A percentile compares a stretch with the other conserved stretches of the same genome.
Conservation (phyloP, 2,797 vertebrate species). For the Eutrigla gurnardus region DNA sequence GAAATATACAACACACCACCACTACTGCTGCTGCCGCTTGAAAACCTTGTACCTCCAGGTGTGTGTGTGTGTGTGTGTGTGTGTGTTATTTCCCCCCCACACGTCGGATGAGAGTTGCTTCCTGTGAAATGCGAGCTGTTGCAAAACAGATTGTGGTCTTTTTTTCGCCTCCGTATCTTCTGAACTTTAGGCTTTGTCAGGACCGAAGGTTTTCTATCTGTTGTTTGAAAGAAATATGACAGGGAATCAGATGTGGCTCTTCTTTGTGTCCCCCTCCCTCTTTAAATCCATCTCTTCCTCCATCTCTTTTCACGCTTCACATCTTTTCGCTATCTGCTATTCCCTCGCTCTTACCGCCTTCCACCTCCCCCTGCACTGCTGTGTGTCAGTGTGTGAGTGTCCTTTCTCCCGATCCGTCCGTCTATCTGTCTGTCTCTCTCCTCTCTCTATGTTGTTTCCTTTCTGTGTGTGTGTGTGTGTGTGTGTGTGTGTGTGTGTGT, state of each 20-base stretch:
- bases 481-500: slow-evolving; percentile 15
- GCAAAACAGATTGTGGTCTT: slow-evolving; percentile 51
- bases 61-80: slow-evolving; percentile 45
- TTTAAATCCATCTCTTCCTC: slow-evolving; percentile 59
- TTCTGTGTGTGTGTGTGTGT: slow-evolving; percentile 21
- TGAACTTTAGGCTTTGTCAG: slow-evolving; percentile 58
- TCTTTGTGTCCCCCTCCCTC: slow-evolving; percentile 43
- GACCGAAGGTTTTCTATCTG: slow-evolving; percentile 46
- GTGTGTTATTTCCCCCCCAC: slow-evolving; percentile 49
- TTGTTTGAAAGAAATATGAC: slow-evolving; percentile 50
- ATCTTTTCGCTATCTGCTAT: slow-evolving; percentile 66
- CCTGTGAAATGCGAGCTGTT: slow-evolving; percentile 35
- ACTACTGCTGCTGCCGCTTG: slow-evolving; percentile 12
- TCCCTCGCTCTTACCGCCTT: slow-evolving; percentile 33
- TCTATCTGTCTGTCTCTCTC: slow-evolving; percentile 38
- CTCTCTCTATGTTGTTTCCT: no score
- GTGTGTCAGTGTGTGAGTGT: slow-evolving; percentile 30
- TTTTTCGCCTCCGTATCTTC: slow-evolving; percentile 32
- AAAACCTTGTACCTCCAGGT: slow-evolving; percentile 58
- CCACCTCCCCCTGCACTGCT: slow-evolving; percentile 17
- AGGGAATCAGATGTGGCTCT: slow-evolving; percentile 45
- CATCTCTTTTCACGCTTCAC: slow-evolving; percentile 63
- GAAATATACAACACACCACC: slow-evolving; percentile 76
- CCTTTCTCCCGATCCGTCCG: slow-evolving; percentile 41
- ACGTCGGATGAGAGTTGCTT: slow-evolving; percentile 32